A percentile compares a stretch with the other conserved stretches of the same genome.
Evolutionary conservation across 2,888 invertebrate species (phyloP).

Genomic region (Iselma pallidipennis): DNA sequence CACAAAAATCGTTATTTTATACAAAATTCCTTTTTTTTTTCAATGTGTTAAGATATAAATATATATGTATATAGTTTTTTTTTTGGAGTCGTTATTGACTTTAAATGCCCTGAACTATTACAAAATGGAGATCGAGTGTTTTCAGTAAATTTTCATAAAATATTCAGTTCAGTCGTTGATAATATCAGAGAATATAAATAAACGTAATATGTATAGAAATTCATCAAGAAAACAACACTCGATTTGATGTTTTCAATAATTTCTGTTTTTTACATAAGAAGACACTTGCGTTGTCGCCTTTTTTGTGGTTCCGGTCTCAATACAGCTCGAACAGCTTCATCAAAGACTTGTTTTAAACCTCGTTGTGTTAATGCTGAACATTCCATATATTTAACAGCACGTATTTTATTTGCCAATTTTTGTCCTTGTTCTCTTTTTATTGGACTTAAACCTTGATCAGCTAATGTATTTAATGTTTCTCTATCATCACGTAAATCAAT

Average conservation of each 20-base stretch:
- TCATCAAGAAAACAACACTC: neutral
- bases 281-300: slow-evolving; percentile 90
- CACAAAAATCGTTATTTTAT: neutral
- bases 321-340: slow-evolving; percentile 97
- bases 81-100: slow-evolving; percentile 21
- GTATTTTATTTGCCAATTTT: slow-evolving; percentile 97
- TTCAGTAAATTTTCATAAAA: neutral
- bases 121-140: slow-evolving; percentile 7
- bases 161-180: slow-evolving; percentile 23
- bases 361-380: slow-evolving; percentile 99
- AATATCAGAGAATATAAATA: neutral
- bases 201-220: neutral
- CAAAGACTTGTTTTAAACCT: slow-evolving; percentile 97
- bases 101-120: slow-evolving; percentile 27
- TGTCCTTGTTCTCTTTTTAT: slow-evolving; percentile 98
- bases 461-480: slow-evolving; percentile 88
- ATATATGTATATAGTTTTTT: slow-evolving; percentile 16
- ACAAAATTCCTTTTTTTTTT: neutral
- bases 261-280: slow-evolving; percentile 49
- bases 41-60: neutral
- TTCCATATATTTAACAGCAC: slow-evolving; percentile 99
- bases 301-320: slow-evolving; percentile 96
- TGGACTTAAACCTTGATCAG: slow-evolving; percentile 93
- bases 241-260: neutral
- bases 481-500: slow-evolving; percentile 98